Conservation (phyloP, 2,113 vertebrate species). For the Oophaga pumilio region DNA sequence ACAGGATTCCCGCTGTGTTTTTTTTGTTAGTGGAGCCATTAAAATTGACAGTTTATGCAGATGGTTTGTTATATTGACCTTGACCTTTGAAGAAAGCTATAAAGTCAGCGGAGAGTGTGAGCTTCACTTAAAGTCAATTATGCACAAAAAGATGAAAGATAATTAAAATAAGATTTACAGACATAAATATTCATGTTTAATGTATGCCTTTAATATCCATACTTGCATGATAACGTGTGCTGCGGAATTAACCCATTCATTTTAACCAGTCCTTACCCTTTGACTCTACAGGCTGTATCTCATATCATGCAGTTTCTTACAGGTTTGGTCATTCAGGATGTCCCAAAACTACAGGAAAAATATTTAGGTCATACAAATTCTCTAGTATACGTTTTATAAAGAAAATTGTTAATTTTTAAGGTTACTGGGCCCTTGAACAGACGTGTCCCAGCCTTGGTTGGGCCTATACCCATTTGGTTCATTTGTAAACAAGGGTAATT, state of each 20-base stretch:
- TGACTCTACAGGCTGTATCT: not conserved
- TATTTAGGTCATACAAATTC: not conserved
- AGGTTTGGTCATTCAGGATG: not conserved
- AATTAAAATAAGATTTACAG: conserved; percentile 37
- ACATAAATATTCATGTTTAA: conserved; percentile 27
- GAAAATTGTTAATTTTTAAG: not conserved
- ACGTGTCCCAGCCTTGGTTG: no score
- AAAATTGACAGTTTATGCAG: not conserved
- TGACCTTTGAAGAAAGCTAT: conserved; percentile 9
- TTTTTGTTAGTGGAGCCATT: not conserved
- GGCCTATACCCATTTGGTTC: no score
- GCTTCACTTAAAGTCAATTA: conserved; percentile 35
- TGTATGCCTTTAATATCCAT: not conserved
- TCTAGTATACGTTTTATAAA: not conserved
- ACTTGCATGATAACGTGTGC: not conserved
- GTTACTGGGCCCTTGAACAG: no score
- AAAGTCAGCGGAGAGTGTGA: conserved; percentile 26
- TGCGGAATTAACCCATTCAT: not conserved
- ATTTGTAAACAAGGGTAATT: no score
- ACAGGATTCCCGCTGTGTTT: not conserved
- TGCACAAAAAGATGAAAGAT: not conserved
- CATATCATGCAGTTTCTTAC: not conserved
- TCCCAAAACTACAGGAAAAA: not conserved
- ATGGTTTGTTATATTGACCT: conserved; percentile 29
- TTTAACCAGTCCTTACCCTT: not conserved